Percentiles rank a stretch among this genome's conserved stretches.
phyloP scores from a whole-genome alignment of 2,797 vertebrate genomes.

The Arctocebus calabarensis region DNA sequence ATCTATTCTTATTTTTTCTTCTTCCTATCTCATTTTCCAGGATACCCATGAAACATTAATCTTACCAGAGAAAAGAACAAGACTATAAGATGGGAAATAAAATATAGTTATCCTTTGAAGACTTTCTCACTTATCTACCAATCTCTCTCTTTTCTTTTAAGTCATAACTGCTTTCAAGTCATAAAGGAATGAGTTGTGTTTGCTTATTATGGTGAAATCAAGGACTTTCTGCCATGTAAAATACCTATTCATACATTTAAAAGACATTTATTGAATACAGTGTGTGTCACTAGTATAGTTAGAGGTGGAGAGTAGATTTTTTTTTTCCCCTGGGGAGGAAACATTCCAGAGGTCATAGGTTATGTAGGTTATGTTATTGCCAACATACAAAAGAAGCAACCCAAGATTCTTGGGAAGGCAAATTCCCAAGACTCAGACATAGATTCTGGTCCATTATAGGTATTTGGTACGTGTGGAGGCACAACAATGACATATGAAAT shows the following conservation, averaged over 20 bases:
- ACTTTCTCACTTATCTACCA: constrained; percentile 49
- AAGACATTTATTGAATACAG: not conserved
- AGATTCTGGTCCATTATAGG: not conserved
- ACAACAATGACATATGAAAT: not conserved
- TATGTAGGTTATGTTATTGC: not conserved
- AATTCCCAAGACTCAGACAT: not conserved
- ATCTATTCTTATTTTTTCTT: constrained; percentile 60
- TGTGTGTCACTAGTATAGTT: not conserved
- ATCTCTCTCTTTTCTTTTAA: constrained; percentile 58
- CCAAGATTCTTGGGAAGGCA: constrained; percentile 19
- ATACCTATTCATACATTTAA: not conserved
- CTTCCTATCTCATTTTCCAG: constrained; percentile 52
- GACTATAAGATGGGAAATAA: constrained; percentile 45
- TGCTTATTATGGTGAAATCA: constrained; percentile 16
- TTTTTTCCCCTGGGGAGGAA: not conserved
- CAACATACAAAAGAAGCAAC: not conserved
- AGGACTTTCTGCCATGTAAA: not conserved
- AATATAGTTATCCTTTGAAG: constrained; percentile 41
- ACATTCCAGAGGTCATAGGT: not conserved
- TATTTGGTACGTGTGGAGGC: not conserved
- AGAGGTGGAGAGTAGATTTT: not conserved
- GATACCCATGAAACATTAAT: constrained; percentile 23
- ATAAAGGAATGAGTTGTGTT: not conserved
- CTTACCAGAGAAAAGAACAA: constrained; percentile 40
- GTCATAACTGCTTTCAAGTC: constrained; percentile 47